Evolutionary conservation across 1,140 invertebrate species (phyloP).

Genomic region (Papilio xuthus): DNA sequence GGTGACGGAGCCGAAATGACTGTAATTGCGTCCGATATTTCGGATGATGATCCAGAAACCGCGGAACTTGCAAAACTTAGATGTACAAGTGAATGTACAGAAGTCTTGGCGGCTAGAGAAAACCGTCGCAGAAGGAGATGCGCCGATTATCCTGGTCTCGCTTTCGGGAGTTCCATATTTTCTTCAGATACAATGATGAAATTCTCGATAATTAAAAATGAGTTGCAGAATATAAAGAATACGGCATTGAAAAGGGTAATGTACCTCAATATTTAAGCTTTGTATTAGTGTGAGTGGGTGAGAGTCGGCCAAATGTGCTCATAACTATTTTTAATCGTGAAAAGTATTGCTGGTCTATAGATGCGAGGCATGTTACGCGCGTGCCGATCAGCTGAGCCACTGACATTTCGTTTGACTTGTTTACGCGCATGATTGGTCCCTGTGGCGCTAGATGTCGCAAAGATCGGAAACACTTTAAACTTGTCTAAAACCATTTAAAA

Average conservation of each 20-base stretch:
- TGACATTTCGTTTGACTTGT: conserved; percentile 77
- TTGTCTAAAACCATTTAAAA: neutral
- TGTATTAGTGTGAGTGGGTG: conserved; percentile 57
- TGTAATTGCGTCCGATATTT: conserved; percentile 63
- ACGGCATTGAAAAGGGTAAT: conserved; percentile 97
- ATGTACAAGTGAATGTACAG: conserved; percentile 93
- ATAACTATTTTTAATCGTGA: conserved; percentile 76
- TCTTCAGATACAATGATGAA: conserved; percentile 99
- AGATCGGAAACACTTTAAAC: conserved; percentile 32
- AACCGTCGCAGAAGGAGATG: conserved; percentile 88
- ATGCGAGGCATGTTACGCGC: conserved; percentile 55
- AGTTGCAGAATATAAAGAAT: conserved; percentile 98
- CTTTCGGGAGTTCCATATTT: conserved; percentile 95
- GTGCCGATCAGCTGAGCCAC: conserved; percentile 78
- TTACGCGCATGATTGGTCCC: conserved; percentile 63
- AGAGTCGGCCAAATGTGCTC: conserved; percentile 75
- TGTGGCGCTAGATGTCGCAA: conserved; percentile 70
- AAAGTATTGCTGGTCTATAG: conserved; percentile 60
- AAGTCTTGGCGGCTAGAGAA: conserved; percentile 92
- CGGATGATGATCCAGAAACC: conserved; percentile 87
- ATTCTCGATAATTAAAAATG: conserved; percentile 97
- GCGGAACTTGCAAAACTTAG: conserved; percentile 90
- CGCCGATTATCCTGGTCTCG: conserved; percentile 95
- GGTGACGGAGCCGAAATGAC: conserved; percentile 72
- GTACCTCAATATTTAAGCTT: conserved; percentile 67